Evolutionary conservation across 2,888 invertebrate genomes (phyloP).

Genomic region (Drosophila leonis): DNA sequence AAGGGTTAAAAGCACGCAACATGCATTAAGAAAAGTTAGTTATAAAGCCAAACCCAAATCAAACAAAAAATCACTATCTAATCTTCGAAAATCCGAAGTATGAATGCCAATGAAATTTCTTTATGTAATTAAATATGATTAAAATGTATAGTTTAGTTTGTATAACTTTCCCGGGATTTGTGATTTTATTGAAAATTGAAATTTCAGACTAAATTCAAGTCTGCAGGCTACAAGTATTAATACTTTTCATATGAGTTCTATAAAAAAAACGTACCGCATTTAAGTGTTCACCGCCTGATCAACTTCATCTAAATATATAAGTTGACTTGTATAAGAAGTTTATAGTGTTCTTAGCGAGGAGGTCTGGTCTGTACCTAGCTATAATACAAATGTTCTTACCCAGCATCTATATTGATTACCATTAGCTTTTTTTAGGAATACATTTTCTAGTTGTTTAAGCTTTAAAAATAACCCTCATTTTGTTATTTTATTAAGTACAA

Average conservation of each 20-base stretch:
- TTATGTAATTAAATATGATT: background rate
- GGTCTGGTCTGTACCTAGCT: too few relatives aligned
- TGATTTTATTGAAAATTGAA: background rate
- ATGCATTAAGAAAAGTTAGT: constrained; percentile 64
- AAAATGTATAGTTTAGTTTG: too few relatives aligned
- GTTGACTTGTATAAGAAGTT: too few relatives aligned
- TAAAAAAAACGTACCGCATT: too few relatives aligned
- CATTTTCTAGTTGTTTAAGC: background rate
- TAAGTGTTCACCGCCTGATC: too few relatives aligned
- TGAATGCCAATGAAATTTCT: constrained; percentile 1
- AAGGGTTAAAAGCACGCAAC: constrained; percentile 43
- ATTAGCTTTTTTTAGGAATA: background rate
- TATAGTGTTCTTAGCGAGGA: too few relatives aligned
- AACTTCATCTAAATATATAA: too few relatives aligned
- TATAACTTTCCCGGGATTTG: too few relatives aligned
- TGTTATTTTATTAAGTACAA: background rate
- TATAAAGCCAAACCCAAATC: constrained; percentile 61
- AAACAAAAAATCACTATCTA: background rate
- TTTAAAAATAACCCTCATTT: background rate
- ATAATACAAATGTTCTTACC: too few relatives aligned
- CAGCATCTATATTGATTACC: background rate
- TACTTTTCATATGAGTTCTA: too few relatives aligned
- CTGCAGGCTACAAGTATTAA: too few relatives aligned
- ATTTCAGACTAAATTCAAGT: too few relatives aligned
- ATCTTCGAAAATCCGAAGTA: constrained; percentile 8